Evolutionary conservation across 2,888 invertebrate genomes (phyloP).

Genomic region (Cephus pulcher): DNA sequence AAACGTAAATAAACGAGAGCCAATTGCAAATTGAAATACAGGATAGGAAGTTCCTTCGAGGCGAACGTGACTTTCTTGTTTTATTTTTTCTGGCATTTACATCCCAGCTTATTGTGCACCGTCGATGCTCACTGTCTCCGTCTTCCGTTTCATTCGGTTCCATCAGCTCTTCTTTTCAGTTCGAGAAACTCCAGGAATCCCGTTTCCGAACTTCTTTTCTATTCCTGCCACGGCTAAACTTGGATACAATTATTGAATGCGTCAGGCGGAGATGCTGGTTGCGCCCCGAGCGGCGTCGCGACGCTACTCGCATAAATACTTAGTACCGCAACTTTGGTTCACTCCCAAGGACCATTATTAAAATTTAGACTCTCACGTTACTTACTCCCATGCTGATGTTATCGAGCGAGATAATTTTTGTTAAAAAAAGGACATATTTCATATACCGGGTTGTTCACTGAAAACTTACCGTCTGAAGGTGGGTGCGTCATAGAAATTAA

Average conservation of each 20-base stretch:
- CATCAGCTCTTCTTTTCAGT: not conserved
- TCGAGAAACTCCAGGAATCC: not conserved
- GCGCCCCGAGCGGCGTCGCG: not conserved
- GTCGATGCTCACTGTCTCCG: not conserved
- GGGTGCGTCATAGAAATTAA: not conserved
- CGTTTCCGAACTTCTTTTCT: not conserved
- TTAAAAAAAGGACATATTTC: not conserved
- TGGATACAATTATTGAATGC: not conserved
- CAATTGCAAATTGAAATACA: not conserved
- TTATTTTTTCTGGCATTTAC: not conserved
- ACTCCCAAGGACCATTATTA: not conserved
- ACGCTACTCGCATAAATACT: not conserved
- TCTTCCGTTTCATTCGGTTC: not conserved
- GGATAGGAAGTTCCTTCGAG: not conserved
- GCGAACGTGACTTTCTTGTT: not conserved
- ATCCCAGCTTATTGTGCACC: not conserved
- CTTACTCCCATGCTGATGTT: not conserved
- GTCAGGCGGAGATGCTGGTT: not conserved
- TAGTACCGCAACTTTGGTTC: not conserved
- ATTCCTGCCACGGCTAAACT: not conserved
- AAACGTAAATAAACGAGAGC: not conserved
- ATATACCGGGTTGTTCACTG: not conserved
- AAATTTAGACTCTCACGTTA: not conserved
- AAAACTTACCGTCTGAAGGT: not conserved
- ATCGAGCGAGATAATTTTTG: not conserved